These are phyloP conservation scores for Hirtodrosophila histrioides DNA, from an alignment of 2,888 invertebrate genomes.

Conservation along the genomic window DNA sequence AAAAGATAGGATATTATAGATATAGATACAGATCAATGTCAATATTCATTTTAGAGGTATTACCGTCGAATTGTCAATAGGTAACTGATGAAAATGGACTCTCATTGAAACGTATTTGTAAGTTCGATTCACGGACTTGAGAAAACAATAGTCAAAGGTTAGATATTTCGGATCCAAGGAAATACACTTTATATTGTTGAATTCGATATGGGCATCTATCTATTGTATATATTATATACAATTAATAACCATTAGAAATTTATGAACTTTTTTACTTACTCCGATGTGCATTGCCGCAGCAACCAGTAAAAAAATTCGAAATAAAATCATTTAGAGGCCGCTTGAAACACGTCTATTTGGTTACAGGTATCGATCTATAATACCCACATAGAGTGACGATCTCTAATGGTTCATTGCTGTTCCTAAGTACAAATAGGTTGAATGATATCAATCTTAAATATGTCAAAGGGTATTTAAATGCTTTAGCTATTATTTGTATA, in stretches of 20 bases:
- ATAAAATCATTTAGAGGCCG: slow-evolving; percentile 14
- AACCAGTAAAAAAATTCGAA: background rate
- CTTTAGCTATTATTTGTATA: too few species aligned
- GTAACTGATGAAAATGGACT: slow-evolving; percentile 3
- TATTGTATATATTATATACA: slow-evolving; percentile 1
- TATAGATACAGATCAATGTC: too few species aligned
- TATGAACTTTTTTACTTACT: too few species aligned
- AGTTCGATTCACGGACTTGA: slow-evolving; percentile 56
- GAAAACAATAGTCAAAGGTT: slow-evolving; percentile 42
- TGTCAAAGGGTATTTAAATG: too few species aligned
- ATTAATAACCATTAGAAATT: too few species aligned
- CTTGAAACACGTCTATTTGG: background rate
- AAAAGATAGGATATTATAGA: background rate
- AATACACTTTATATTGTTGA: slow-evolving; percentile 50
- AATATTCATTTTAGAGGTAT: too few species aligned
- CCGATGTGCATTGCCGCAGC: background rate
- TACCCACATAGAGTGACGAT: background rate
- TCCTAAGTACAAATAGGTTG: background rate
- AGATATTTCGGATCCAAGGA: background rate
- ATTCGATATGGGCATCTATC: slow-evolving; percentile 43
- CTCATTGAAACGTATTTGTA: slow-evolving; percentile 49
- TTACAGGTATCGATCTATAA: slow-evolving; percentile 1
- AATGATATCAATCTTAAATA: too few species aligned
- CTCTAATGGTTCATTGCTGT: slow-evolving; percentile 1
- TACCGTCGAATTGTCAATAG: slow-evolving; percentile 34